Evolutionary conservation across 2,797 vertebrate genomes (phyloP), one percentile per base, ranked within the genome.

Genomic region (Pempheris klunzingeri): DNA sequence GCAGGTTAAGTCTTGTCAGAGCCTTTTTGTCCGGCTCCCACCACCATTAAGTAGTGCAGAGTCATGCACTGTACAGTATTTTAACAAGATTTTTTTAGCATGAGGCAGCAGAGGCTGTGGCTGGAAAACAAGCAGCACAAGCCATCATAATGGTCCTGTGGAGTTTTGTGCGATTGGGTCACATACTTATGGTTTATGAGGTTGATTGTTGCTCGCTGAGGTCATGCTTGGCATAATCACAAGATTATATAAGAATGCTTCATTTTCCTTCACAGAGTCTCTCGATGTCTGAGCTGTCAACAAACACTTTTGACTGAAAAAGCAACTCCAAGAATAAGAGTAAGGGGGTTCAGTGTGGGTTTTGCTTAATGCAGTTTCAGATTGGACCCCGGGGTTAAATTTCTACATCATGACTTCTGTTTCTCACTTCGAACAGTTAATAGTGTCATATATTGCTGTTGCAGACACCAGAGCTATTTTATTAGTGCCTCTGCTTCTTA

Each of bases 201-300:
- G 82, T 80, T 65, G 82, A 88, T 84, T 87, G 74, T 71, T 87
- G 74, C 78, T 61, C 24, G 39, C 66, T 90, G 87, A 92, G 81
- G 82, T 92, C 87, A 91, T 81, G 62, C 72, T 86, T 88, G 89
- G 83, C 87, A 82, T 86, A 83, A 77, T 84, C 46, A 60, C 80
- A 78, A 59, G 84, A 78, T 91, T 91, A 86, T 83, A 78, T 87
- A 88, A 91, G 82, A 82, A 88, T 66, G 81, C 74, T 82, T 87
- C 38, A 52, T 82, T 87, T 87, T 83, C 71, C 60, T 75, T 62
- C 18, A 18, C 59, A 24, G 44, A 30, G 60, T 46, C 65, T 55
- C 63, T 55, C 18, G 1, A 13, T 61, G 78, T 77, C 72, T 69
- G 55, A 82, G 64, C 58, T 63, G 80, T 87, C 71, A 67, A 55